A percentile compares a stretch with the other conserved stretches of the same genome.
Evolutionary conservation across 2,797 vertebrate species (phyloP).

Genomic region (Acropternis orthonyx): DNA sequence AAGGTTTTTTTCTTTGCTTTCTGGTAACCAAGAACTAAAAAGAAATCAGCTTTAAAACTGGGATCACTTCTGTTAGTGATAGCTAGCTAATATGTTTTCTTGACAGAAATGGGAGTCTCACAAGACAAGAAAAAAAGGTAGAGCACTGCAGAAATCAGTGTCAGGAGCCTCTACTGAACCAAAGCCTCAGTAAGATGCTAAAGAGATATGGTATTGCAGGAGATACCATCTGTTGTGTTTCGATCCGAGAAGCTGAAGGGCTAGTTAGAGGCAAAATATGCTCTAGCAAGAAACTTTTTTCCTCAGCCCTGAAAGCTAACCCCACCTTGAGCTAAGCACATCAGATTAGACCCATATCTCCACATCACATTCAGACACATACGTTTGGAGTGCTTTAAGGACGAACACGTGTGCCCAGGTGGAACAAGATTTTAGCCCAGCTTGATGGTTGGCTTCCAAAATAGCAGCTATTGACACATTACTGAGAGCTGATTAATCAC

Average conservation of each 20-base stretch:
- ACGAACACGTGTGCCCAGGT: fast-evolving
- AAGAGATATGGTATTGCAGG: not conserved
- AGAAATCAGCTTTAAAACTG: not conserved
- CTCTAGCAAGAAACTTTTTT: not conserved
- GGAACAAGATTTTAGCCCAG: not conserved
- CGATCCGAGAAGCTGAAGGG: not conserved
- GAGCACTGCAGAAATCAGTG: not conserved
- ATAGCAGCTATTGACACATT: not conserved
- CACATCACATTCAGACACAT: not conserved
- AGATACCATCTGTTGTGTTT: not conserved
- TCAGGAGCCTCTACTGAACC: not conserved
- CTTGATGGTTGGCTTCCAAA: not conserved
- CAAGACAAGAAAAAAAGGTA: not conserved
- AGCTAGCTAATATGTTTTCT: not conserved
- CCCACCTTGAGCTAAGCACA: not conserved
- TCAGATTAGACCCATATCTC: not conserved
- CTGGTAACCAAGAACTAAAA: not conserved
- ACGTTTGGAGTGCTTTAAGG: not conserved
- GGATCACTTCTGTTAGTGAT: not conserved
- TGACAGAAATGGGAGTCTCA: not conserved
- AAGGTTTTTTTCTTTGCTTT: not conserved
- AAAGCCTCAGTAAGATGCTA: not conserved
- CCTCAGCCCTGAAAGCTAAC: not conserved
- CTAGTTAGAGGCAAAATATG: not conserved
- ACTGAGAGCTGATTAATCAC: not conserved